Evolutionary conservation across 2,797 vertebrate genomes (phyloP).

Genomic region (Micromesistius poutassou): DNA sequence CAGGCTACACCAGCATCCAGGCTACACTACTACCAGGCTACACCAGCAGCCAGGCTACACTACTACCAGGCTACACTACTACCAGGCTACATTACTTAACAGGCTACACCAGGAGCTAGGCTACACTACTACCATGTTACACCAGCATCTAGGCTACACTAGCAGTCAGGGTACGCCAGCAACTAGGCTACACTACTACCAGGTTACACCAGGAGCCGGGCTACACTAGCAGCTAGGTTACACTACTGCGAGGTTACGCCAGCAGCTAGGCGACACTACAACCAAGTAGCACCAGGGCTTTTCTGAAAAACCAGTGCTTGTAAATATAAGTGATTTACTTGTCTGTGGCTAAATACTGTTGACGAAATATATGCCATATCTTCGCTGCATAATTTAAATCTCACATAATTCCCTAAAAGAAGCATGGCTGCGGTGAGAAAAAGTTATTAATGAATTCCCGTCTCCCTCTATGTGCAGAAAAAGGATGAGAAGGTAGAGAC

Average conservation of each 20-base stretch:
- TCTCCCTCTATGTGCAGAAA: constrained; percentile 70
- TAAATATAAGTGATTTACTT: too few relatives aligned
- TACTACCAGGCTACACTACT: neutral
- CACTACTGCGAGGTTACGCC: neutral
- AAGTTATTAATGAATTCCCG: neutral
- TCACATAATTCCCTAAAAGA: neutral
- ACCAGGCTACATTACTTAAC: neutral
- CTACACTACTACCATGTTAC: too few relatives aligned
- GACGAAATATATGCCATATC: too few relatives aligned
- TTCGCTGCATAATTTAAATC: too few relatives aligned
- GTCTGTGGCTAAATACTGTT: too few relatives aligned
- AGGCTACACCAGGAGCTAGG: too few relatives aligned
- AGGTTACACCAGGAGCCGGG: neutral
- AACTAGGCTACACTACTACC: neutral
- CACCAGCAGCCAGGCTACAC: too few relatives aligned
- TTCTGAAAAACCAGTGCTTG: too few relatives aligned
- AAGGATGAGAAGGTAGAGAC: constrained; percentile 90
- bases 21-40: neutral
- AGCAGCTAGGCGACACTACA: too few relatives aligned
- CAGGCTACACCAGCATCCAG: neutral
- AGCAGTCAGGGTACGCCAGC: too few relatives aligned
- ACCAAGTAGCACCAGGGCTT: too few relatives aligned
- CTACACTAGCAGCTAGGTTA: neutral
- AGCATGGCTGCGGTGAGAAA: neutral
- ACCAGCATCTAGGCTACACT: too few relatives aligned